Evolutionary conservation across 2,888 invertebrate genomes (phyloP), one percentile per base, ranked within the genome.

Genomic region (Campoletis raptor): DNA sequence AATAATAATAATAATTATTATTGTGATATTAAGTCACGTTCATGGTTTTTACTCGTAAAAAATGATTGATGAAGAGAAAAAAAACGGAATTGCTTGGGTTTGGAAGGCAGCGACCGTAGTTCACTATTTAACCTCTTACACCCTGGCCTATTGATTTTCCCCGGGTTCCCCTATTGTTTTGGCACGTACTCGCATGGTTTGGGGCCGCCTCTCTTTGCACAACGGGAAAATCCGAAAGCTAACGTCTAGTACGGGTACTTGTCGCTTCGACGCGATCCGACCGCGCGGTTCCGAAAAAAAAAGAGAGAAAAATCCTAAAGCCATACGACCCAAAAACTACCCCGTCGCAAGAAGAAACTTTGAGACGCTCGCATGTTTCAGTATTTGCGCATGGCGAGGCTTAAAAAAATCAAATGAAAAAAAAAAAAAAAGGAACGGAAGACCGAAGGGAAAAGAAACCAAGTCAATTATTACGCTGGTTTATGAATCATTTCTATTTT

Each of bases 401-500:
- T 37, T 21, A 18, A 40, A 6, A 69, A 70, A 57, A 70, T 42
- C 36, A 45, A 64, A 80, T 9, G 37, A 82, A 54, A 74, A 61
- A 70, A 79, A 45, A 48, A 7, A 10, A 18, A 42, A 7, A 10
- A 18, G 36, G 54, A 24, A 36, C 40, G 10, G 61, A 72, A 45
- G 67, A 61, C 48, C 66, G 36, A 48, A 45, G 45, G 42, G 52
- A 64, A 83, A 78, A 73, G 45, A 83, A 80, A 69, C 76, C 79
- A 48, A 86, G 88, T 89, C 89, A 83, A 88, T 89, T 89, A 85
- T 88, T 85, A 82, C 83, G 85, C 86, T 88, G 85, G 89, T 90
- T 81, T 89, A 90, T 93, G 93, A 93, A 92, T 93, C 93, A 93
- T 89, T 90, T 91, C 92, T 93, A 93, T 93, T 93, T 93, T 90